Conservation (phyloP, 2,113 vertebrate species). For the Lamprologus callipterus region DNA sequence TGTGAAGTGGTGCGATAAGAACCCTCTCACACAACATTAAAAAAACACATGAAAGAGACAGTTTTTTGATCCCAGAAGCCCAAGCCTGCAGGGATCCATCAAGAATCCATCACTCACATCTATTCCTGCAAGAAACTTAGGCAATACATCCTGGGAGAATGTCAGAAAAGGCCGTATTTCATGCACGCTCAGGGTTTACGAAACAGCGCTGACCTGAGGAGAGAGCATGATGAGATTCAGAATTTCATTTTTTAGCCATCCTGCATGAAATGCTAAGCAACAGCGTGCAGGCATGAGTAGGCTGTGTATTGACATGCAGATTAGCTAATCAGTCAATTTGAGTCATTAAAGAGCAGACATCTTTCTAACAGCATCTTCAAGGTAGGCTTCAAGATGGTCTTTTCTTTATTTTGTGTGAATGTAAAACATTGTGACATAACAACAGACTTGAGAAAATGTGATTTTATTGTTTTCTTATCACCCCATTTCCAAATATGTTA, state of each 20-base stretch:
- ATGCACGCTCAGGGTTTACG: neutral
- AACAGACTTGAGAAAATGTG: neutral
- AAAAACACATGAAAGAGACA: neutral
- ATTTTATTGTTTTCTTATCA: neutral
- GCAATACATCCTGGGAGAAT: neutral
- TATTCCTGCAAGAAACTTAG: neutral
- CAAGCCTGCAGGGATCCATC: neutral
- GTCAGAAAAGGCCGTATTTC: neutral
- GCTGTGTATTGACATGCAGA: neutral
- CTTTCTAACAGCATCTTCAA: neutral
- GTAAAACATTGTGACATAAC: neutral
- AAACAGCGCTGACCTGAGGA: neutral
- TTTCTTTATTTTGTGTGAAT: neutral
- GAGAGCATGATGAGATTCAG: neutral
- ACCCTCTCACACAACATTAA: neutral
- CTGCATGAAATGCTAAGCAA: neutral
- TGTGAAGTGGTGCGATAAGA: neutral
- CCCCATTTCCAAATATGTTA: neutral
- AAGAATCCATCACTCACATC: neutral
- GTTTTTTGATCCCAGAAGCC: neutral
- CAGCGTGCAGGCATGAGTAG: neutral
- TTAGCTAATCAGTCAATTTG: neutral
- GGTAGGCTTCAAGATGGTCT: neutral
- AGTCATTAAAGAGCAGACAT: neutral
- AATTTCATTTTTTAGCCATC: neutral